phyloP scores from a whole-genome alignment of 1,140 invertebrate genomes.

The Sarcophaga bullata region DNA sequence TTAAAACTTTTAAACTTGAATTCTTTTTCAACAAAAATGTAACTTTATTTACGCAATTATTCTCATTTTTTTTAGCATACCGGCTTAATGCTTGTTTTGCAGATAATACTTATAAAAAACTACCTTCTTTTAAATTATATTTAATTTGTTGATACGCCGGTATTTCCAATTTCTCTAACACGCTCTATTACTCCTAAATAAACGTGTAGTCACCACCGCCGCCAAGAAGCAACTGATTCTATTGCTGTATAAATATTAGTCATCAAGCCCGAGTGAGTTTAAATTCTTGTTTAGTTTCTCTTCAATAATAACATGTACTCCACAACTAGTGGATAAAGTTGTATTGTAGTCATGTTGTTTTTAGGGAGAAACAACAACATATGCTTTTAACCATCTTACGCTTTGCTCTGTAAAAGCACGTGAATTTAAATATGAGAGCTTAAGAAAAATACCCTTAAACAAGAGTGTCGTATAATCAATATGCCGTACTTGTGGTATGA shows the following conservation, averaged over 20 bases:
- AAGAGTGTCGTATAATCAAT: background rate
- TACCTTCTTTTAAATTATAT: background rate
- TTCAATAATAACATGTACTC: too few relatives aligned
- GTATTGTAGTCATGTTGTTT: background rate
- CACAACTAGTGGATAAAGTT: too few relatives aligned
- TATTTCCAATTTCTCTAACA: background rate
- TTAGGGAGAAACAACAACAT: background rate
- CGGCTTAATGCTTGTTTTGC: background rate
- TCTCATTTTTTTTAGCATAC: background rate
- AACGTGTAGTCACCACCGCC: conserved; percentile 20
- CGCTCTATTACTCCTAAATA: background rate
- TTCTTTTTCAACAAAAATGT: background rate
- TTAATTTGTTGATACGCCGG: conserved; percentile 7
- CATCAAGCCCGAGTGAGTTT: background rate
- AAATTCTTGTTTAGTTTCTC: too few relatives aligned
- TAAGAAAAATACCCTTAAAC: conserved; percentile 20
- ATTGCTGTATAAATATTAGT: background rate
- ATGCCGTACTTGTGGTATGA: background rate
- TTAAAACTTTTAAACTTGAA: background rate
- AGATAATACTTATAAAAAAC: background rate
- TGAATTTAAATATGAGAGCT: background rate
- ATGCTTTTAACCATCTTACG: conserved; percentile 3
- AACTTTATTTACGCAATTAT: too few relatives aligned
- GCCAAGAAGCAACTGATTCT: conserved; percentile 18
- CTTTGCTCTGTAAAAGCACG: background rate